Evolutionary conservation across 2,888 invertebrate species (phyloP).

Genomic region (Hydraecia micacea): DNA sequence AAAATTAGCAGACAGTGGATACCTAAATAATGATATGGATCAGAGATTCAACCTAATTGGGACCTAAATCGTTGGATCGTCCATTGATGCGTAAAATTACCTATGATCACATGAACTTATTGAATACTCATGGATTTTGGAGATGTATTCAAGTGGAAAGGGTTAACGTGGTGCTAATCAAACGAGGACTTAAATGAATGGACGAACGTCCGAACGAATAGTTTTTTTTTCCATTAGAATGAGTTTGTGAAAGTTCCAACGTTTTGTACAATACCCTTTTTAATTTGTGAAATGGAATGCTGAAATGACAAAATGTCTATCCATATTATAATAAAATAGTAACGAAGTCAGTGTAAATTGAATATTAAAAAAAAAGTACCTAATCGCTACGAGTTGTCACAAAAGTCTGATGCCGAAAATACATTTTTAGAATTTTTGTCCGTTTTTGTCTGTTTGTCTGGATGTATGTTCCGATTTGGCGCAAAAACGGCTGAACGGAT

Average conservation of each 20-base stretch:
- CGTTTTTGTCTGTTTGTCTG: too few species aligned
- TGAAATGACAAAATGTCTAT: not conserved
- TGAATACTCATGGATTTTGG: slow-evolving; percentile 41
- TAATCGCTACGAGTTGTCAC: not conserved
- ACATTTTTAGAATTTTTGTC: not conserved
- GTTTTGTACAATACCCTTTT: not conserved
- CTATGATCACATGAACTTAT: slow-evolving; percentile 43
- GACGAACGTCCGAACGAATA: too few species aligned
- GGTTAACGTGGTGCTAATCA: slow-evolving; percentile 16
- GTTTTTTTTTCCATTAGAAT: not conserved
- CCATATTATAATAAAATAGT: not conserved
- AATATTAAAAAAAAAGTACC: not conserved
- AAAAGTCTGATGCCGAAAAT: not conserved
- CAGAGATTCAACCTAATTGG: slow-evolving; percentile 45
- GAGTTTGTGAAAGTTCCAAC: not conserved
- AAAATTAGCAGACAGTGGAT: slow-evolving; percentile 17
- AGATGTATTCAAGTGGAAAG: slow-evolving; percentile 33
- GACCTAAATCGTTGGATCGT: slow-evolving; percentile 41
- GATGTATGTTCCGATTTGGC: too few species aligned
- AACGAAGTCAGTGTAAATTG: not conserved
- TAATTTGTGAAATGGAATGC: not conserved
- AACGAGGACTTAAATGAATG: not conserved
- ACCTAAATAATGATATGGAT: slow-evolving; percentile 41
- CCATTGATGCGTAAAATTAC: slow-evolving; percentile 44
- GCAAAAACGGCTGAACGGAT: not conserved